Percentiles rank a stretch among this genome's conserved stretches.
phyloP scores from a whole-genome alignment of 2,113 vertebrate genomes.

The Emydocephalus ijimae region DNA sequence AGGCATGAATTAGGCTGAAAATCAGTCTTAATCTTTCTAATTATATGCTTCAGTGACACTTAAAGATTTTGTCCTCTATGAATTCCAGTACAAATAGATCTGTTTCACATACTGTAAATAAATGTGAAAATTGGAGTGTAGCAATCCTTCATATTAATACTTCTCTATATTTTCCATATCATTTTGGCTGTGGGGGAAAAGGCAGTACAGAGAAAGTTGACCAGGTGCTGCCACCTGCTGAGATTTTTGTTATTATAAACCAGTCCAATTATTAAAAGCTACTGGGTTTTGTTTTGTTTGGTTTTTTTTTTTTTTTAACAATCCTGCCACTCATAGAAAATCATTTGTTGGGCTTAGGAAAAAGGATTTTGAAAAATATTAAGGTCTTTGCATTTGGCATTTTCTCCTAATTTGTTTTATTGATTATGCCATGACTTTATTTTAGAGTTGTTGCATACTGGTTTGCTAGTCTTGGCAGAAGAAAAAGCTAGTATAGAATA shows the following conservation, averaged over 20 bases:
- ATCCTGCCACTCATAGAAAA: neutral
- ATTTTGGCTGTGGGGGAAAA: neutral
- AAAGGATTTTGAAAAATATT: neutral
- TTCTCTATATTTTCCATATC: neutral
- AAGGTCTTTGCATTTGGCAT: neutral
- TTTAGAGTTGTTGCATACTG: neutral
- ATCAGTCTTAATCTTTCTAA: constrained; percentile 15
- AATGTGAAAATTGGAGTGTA: neutral
- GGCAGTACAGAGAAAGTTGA: neutral
- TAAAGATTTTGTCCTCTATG: neutral
- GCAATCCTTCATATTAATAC: neutral
- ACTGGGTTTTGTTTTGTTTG: too few species aligned
- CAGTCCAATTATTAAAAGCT: neutral
- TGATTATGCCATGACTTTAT: neutral
- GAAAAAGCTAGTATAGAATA: neutral
- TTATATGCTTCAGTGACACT: neutral
- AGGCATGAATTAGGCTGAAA: neutral
- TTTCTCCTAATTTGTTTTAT: neutral
- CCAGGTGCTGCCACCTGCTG: neutral
- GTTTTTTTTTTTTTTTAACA: neutral
- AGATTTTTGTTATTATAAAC: neutral
- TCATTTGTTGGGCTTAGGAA: neutral
- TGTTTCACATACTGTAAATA: neutral
- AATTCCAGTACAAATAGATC: neutral
- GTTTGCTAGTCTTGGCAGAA: neutral